phyloP scores from a whole-genome alignment of 2,113 vertebrate genomes.

The Cyprinodon variegatus region DNA sequence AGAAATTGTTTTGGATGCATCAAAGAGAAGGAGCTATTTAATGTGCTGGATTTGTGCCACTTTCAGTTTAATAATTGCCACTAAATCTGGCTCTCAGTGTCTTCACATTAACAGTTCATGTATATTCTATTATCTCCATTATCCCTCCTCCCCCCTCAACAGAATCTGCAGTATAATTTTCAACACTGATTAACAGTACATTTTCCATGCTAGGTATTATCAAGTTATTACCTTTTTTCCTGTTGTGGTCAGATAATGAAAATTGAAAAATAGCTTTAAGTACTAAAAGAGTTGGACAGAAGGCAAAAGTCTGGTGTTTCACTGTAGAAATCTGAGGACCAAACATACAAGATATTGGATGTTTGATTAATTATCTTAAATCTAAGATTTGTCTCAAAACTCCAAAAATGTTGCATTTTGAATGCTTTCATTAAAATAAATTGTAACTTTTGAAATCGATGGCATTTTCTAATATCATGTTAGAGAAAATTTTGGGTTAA shows the following conservation, averaged over 20 bases:
- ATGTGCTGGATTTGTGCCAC: slow-evolving; percentile 46
- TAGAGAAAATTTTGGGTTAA: too few species aligned
- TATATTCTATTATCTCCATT: slow-evolving; percentile 56
- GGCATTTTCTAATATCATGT: too few species aligned
- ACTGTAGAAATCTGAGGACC: background rate
- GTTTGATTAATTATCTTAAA: slow-evolving; percentile 6
- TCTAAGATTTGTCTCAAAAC: too few species aligned
- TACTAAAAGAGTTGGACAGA: slow-evolving; percentile 4
- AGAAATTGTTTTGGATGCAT: slow-evolving; percentile 77
- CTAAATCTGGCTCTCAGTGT: slow-evolving; percentile 46
- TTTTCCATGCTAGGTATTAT: background rate
- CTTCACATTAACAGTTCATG: slow-evolving; percentile 56
- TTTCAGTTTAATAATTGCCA: slow-evolving; percentile 58
- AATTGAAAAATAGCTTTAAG: slow-evolving; percentile 36
- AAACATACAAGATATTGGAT: background rate
- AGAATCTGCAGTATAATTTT: slow-evolving; percentile 21
- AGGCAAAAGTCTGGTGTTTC: slow-evolving; percentile 7
- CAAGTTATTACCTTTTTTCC: background rate
- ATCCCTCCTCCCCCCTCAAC: slow-evolving; percentile 18
- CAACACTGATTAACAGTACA: slow-evolving; percentile 12
- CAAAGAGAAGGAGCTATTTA: slow-evolving; percentile 62
- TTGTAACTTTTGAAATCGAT: too few species aligned
- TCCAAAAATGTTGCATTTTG: too few species aligned
- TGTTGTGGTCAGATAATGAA: background rate
- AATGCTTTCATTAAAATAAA: too few species aligned